Percentiles rank a stretch among this genome's conserved stretches.
Conservation (phyloP, 1,140 invertebrate species). For the Eufriesea mexicana region DNA sequence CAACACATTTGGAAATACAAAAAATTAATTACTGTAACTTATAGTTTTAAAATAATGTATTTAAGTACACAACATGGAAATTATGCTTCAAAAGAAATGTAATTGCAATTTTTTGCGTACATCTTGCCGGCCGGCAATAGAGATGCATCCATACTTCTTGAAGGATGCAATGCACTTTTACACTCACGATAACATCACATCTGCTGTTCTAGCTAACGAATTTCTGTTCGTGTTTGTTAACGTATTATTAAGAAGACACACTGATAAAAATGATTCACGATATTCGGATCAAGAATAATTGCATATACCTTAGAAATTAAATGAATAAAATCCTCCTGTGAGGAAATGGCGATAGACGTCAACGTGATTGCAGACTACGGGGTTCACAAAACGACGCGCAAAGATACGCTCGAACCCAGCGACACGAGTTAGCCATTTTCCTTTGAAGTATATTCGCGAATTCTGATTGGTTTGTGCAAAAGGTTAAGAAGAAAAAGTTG, state of each 20-base stretch:
- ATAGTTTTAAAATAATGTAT: background rate
- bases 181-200: constrained; percentile 55
- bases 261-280: background rate
- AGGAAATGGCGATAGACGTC: constrained; percentile 90
- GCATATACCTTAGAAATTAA: constrained; percentile 72
- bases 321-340: constrained; percentile 71
- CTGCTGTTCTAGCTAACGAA: constrained; percentile 13
- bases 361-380: constrained; percentile 89
- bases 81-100: background rate
- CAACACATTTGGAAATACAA: background rate
- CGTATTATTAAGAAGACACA: background rate
- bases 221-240: constrained; percentile 26
- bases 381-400: constrained; percentile 90
- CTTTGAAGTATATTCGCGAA: constrained; percentile 73
- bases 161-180: constrained; percentile 64
- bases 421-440: constrained; percentile 81
- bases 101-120: constrained; percentile 27
- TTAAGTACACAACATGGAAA: background rate
- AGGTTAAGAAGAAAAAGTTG: constrained; percentile 68
- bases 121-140: constrained; percentile 67
- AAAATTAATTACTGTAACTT: background rate
- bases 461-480: constrained; percentile 79
- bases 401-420: constrained; percentile 84
- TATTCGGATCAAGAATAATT: background rate
- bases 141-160: constrained; percentile 50